Base-by-base conservation (phyloP, 2,888 invertebrate species). In the Epirrita christyi region DNA sequence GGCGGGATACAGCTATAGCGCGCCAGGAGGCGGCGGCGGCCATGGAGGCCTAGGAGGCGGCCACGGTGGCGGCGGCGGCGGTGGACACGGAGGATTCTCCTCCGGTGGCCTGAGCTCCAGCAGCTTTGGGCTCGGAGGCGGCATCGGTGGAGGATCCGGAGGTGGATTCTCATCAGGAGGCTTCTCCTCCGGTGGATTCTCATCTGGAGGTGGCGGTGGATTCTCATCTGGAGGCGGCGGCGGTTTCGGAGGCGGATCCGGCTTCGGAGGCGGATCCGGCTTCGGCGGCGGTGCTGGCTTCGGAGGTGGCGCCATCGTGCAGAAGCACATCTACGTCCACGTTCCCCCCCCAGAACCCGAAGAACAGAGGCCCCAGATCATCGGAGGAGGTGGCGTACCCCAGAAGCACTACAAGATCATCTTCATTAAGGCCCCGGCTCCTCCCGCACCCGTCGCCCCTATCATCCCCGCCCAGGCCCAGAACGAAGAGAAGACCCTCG, bases 341-440 rank as follows among this genome's bases (percentile, higher is more conserved):
- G 96, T 96, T 43, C 96, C 96, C 50, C 96, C 96, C 82, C 96
- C 96, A 94, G 96, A 96, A 86, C 95, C 95, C 38, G 94, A 95
- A 88, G 94, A 94, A 82, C 93, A 93, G 76, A 94, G 95, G 69
- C 93, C 93, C 64, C 93, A 95, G 78, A 93, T 95, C 55, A 93
- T 95, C 76, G 90, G 91, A 54, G 92, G 93, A 9, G 94, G 94
- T 42, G 93, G 94, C 57, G 93, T 95, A 45, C 88, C 94, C 76
- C 96, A 96, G 87, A 96, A 96, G 78, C 96, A 96, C 90, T 96
- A 96, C 94, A 96, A 96, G 86, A 96, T 96, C 88, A 96, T 96
- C 93, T 96, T 96, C 94, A 96, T 96, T 90, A 96, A 96, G 93
- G 96, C 96, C 61, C 96, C 96, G 57, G 94, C 96, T 68, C 94